phyloP scores from a whole-genome alignment of 92 coral and sea anemone genomes.

The Diadumene lineata region DNA sequence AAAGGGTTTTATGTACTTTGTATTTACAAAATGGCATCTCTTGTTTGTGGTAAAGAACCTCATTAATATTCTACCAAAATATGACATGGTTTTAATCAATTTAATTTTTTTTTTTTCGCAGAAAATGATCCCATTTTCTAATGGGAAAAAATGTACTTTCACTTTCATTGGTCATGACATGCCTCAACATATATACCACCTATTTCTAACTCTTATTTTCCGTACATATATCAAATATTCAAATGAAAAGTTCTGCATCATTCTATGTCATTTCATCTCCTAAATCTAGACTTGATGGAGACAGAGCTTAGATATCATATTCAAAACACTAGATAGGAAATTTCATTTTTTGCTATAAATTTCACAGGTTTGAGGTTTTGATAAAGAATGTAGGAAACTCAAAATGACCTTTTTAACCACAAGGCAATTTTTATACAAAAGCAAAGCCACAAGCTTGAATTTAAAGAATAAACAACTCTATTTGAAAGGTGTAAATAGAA shows the following conservation, averaged over 20 bases:
- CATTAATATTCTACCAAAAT: constrained; percentile 12
- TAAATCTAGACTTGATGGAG: not conserved
- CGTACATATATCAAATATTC: not conserved
- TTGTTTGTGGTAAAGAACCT: not conserved
- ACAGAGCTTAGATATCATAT: not conserved
- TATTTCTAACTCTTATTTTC: not conserved
- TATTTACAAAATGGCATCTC: constrained; percentile 13
- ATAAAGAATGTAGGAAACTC: not conserved
- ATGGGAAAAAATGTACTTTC: not conserved
- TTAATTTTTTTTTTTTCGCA: no score
- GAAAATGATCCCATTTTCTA: not conserved
- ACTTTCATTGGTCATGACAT: not conserved
- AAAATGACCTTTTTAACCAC: constrained; percentile 8
- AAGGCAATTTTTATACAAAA: not conserved
- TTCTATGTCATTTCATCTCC: not conserved
- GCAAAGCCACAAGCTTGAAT: not conserved
- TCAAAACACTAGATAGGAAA: not conserved
- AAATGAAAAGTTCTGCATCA: not conserved
- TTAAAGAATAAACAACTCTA: not conserved
- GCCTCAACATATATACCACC: constrained; percentile 12
- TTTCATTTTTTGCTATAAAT: not conserved
- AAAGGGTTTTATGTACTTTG: not conserved
- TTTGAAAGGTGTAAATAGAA: not conserved
- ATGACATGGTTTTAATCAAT: constrained; percentile 7
- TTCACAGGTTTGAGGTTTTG: not conserved